A percentile compares a stretch with the other conserved stretches of the same genome.
These are phyloP conservation scores for Anthoscopus minutus DNA, from an alignment of 2,113 vertebrate species.

Conservation along the genomic window DNA sequence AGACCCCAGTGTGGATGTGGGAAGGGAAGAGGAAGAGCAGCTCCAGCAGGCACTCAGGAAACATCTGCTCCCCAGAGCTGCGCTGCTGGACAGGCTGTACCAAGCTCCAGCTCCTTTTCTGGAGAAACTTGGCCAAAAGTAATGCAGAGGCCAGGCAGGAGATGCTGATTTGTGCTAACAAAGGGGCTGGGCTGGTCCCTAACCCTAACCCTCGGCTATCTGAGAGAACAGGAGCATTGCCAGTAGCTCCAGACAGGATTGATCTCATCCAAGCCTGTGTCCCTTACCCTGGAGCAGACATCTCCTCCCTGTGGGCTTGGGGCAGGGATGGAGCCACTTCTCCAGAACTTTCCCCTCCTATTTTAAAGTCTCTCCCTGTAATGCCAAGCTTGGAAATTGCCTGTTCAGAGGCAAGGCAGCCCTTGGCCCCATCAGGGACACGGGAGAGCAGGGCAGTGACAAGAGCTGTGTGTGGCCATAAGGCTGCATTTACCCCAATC, in stretches of 20 bases:
- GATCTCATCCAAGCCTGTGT: neutral
- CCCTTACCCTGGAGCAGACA: rapidly evolving
- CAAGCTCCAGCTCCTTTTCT: neutral
- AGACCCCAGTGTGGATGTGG: rapidly evolving
- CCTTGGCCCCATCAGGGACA: neutral
- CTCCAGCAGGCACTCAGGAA: rapidly evolving
- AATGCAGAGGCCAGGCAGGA: rapidly evolving
- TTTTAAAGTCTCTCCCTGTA: neutral
- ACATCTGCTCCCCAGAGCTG: neutral
- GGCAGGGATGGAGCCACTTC: neutral
- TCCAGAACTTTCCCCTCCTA: neutral
- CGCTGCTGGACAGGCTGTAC: neutral
- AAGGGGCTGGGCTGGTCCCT: neutral
- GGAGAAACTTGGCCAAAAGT: neutral
- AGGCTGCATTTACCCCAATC: rapidly evolving
- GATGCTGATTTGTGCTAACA: neutral
- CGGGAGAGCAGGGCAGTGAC: rapidly evolving
- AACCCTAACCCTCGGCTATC: neutral
- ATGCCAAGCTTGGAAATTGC: neutral
- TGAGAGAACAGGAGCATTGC: neutral
- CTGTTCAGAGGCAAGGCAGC: rapidly evolving
- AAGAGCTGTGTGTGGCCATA: rapidly evolving
- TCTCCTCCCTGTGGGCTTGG: rapidly evolving
- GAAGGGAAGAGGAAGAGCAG: neutral
- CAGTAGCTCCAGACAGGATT: neutral